Percentiles rank a stretch among this genome's conserved stretches.
Conservation (phyloP, 2,113 vertebrate genomes). For the Atractosteus spatula region DNA sequence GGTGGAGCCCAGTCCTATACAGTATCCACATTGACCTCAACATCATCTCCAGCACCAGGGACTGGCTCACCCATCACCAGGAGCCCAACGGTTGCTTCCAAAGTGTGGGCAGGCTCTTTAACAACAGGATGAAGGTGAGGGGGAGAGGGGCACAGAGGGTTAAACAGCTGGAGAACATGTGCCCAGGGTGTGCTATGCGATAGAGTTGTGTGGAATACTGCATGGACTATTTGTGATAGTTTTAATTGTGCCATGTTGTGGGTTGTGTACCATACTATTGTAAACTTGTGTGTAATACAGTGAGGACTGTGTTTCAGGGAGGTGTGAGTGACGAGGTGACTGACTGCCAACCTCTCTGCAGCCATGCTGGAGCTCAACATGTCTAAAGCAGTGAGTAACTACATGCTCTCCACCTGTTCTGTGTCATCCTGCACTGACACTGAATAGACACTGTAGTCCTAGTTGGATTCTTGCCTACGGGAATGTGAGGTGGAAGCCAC, state of each 20-base stretch:
- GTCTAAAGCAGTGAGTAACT: slow-evolving; percentile 45
- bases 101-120: slow-evolving; percentile 49
- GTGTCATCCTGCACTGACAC: no score
- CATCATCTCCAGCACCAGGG: slow-evolving; percentile 15
- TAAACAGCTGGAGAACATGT: no score
- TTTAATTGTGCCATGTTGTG: no score
- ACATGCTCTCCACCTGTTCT: no score
- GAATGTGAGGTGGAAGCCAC: no score
- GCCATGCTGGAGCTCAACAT: slow-evolving; percentile 38
- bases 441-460: no score
- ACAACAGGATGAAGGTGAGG: slow-evolving; percentile 53
- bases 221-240: no score
- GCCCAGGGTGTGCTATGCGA: no score
- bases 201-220: no score
- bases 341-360: slow-evolving; percentile 50
- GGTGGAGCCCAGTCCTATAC: slow-evolving; percentile 33
- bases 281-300: no score
- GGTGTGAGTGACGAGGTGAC: slow-evolving; percentile 44
- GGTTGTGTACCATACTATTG: no score
- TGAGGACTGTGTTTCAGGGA: slow-evolving; percentile 37
- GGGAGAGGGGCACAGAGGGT: not conserved
- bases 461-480: no score
- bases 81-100: slow-evolving; percentile 52
- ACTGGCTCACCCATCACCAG: slow-evolving; percentile 53
- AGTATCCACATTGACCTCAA: slow-evolving; percentile 35